Evolutionary conservation across 2,113 vertebrate genomes (phyloP).

Genomic region (Tychaedon coryphoeus): DNA sequence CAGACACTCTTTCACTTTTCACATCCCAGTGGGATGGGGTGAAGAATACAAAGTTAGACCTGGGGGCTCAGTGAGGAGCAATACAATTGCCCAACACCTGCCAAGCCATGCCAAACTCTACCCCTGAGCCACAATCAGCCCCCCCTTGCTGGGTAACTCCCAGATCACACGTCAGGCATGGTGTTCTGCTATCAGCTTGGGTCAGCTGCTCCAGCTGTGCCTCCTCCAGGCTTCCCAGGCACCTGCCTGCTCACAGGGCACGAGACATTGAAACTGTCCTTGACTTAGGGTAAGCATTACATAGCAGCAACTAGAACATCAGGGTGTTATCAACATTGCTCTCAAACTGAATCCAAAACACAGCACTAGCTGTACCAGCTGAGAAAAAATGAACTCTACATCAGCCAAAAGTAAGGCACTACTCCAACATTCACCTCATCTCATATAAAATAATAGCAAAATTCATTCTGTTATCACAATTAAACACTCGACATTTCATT

Average conservation of each 20-base stretch:
- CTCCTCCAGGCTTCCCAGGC: neutral
- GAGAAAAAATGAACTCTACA: neutral
- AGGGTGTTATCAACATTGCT: neutral
- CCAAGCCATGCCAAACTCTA: neutral
- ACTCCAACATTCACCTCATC: neutral
- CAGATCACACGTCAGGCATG: neutral
- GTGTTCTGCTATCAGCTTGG: neutral
- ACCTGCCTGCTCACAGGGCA: neutral
- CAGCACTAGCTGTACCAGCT: neutral
- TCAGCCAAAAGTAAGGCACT: neutral
- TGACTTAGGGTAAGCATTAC: neutral
- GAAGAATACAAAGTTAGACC: neutral
- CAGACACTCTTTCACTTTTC: neutral
- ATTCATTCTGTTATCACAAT: neutral
- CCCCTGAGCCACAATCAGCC: rapidly evolving
- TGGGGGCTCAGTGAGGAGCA: neutral
- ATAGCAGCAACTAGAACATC: neutral
- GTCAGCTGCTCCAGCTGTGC: too few relatives aligned
- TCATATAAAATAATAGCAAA: neutral
- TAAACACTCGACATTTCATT: neutral
- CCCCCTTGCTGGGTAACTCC: neutral
- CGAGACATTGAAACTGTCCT: neutral
- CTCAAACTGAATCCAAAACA: neutral
- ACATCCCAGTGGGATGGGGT: neutral
- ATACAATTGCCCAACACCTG: neutral